These are phyloP conservation scores for Sebastes taczanowskii DNA, from an alignment of 2,797 vertebrate genomes.

Conservation along the genomic window DNA sequence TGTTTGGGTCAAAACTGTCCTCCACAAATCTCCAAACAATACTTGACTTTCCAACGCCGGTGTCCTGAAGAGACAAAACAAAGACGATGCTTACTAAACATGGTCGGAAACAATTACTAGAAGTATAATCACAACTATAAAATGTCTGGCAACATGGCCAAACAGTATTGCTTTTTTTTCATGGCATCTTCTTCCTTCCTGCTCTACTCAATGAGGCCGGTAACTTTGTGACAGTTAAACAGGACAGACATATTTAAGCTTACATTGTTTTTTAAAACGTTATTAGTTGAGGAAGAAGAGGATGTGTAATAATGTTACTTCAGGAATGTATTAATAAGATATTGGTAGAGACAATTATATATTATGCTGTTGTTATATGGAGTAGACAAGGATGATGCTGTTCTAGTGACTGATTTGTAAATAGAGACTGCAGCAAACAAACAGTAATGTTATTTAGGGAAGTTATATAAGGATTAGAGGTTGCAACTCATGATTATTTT, in stretches of 20 bases:
- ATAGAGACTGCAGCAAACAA: not conserved
- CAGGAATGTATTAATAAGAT: not conserved
- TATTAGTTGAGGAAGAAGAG: not conserved
- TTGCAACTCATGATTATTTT: not conserved
- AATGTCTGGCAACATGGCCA: slow-evolving; percentile 5
- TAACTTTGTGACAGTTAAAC: not conserved
- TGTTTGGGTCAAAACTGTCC: slow-evolving; percentile 98
- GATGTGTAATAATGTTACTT: not conserved
- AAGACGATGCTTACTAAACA: slow-evolving; percentile 28
- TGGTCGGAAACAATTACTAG: not conserved
- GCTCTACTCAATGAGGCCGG: not conserved
- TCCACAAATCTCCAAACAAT: slow-evolving; percentile 96
- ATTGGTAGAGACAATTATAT: not conserved
- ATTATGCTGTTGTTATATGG: not conserved
- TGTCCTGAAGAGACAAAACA: slow-evolving; percentile 77
- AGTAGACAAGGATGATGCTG: not conserved
- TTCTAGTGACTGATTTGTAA: not conserved
- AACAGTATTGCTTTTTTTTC: not conserved
- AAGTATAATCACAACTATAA: not conserved
- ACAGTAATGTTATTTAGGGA: not conserved
- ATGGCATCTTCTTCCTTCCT: not conserved
- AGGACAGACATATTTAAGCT: not conserved
- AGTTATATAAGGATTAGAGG: not conserved
- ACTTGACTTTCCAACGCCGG: slow-evolving; percentile 90
- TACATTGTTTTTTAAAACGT: not conserved